These are phyloP conservation scores for Drosophila leontia DNA, from an alignment of 1,140 invertebrate species.

Conservation along the genomic window DNA sequence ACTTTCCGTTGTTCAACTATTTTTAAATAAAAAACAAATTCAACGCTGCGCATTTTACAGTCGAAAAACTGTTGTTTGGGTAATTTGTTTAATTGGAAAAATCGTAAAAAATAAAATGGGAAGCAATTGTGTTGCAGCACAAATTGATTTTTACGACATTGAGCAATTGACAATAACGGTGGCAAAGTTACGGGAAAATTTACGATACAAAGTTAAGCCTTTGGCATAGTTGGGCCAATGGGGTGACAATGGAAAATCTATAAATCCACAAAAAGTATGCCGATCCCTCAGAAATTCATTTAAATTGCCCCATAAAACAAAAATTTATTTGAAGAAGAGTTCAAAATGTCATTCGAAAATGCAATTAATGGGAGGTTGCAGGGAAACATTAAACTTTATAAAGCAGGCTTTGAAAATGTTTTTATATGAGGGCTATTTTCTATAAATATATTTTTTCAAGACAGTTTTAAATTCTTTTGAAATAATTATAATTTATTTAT, in stretches of 20 bases:
- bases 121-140: slow-evolving; percentile 45
- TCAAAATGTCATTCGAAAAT: slow-evolving; percentile 5
- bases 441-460: not conserved
- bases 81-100: slow-evolving; percentile 83
- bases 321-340: slow-evolving; percentile 5
- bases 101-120: slow-evolving; percentile 66
- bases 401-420: not conserved
- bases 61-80: slow-evolving; percentile 62
- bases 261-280: slow-evolving; percentile 10
- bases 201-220: slow-evolving; percentile 63
- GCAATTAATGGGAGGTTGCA: not conserved
- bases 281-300: slow-evolving; percentile 16
- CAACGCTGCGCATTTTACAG: slow-evolving; percentile 39
- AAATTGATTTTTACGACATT: slow-evolving; percentile 78
- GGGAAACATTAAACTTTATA: not conserved
- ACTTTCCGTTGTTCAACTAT: slow-evolving; percentile 37
- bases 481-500: not conserved
- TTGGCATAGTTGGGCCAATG: slow-evolving; percentile 25
- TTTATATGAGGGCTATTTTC: not conserved
- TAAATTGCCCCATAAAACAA: slow-evolving; percentile 36
- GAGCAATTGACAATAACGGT: slow-evolving; percentile 75
- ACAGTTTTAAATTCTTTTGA: not conserved
- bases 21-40: slow-evolving; percentile 47
- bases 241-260: slow-evolving; percentile 10
- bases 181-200: slow-evolving; percentile 60